These are phyloP conservation scores for Antrozous pallidus DNA, from an alignment of 2,797 vertebrate species.

Conservation along the genomic window DNA sequence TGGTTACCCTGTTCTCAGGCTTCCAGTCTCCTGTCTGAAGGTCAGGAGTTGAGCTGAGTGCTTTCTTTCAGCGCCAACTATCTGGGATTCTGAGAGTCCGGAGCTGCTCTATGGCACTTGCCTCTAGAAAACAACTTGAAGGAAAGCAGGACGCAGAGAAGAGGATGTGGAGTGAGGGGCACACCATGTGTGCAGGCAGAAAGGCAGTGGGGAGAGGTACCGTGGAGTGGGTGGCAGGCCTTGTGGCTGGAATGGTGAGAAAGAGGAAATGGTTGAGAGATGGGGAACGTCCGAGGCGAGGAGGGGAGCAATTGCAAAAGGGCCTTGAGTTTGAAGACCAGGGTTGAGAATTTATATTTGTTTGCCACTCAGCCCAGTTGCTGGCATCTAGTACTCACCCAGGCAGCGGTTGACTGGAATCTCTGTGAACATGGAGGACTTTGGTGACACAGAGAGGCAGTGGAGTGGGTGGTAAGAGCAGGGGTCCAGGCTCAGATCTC, in stretches of 20 bases:
- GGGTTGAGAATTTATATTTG: neutral
- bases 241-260: neutral
- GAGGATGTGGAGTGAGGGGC: neutral
- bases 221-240: neutral
- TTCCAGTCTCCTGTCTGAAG: neutral
- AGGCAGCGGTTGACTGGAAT: neutral
- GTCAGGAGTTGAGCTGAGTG: neutral
- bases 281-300: neutral
- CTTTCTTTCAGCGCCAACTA: neutral
- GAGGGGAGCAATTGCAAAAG: neutral
- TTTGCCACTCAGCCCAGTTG: neutral
- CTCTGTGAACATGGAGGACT: neutral
- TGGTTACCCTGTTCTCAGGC: neutral
- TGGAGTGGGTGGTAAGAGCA: neutral
- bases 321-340: neutral
- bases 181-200: too few species aligned
- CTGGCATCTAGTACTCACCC: neutral
- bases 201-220: neutral
- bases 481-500: neutral
- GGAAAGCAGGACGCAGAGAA: neutral
- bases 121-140: neutral
- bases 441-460: neutral
- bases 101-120: neutral
- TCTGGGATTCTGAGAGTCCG: neutral
- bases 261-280: neutral